Conservation (phyloP, 2,797 vertebrate genomes). For the Crax fasciolata region DNA sequence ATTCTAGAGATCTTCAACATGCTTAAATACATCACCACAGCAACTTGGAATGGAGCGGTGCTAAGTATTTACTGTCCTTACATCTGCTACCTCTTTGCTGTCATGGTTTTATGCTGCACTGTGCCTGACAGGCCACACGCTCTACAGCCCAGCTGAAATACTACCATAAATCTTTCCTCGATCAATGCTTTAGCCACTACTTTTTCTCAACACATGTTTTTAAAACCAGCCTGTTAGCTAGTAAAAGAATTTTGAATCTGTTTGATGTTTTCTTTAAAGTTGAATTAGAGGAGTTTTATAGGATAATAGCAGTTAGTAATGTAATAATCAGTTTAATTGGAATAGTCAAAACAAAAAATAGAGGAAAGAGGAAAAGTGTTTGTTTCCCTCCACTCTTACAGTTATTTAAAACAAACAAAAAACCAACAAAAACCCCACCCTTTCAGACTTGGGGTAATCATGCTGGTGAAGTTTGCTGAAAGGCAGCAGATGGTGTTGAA, state of each 20-base stretch:
- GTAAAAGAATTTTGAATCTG: not conserved
- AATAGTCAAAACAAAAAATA: not conserved
- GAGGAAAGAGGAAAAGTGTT: not conserved
- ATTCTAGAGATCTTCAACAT: not conserved
- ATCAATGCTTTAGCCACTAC: not conserved
- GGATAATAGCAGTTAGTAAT: not conserved
- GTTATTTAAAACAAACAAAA: not conserved
- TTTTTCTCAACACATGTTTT: not conserved
- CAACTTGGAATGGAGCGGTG: not conserved
- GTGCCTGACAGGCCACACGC: not conserved
- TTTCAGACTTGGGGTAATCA: not conserved
- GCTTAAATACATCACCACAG: not conserved
- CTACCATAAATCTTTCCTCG: not conserved
- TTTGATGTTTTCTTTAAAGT: not conserved
- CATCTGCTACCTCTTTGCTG: not conserved
- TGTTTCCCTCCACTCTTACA: accelerated
- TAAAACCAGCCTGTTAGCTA: not conserved
- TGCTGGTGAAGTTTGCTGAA: not conserved
- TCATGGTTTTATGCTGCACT: not conserved
- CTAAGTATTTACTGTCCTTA: not conserved
- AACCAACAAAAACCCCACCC: not conserved
- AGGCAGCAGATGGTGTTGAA: not conserved
- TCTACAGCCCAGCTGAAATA: not conserved
- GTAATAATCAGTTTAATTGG: not conserved
- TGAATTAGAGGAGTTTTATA: not conserved